Percentiles rank a stretch among this genome's conserved stretches.
These are phyloP conservation scores for Pristiophorus japonicus DNA, from an alignment of 2,113 vertebrate genomes.

Conservation along the genomic window DNA sequence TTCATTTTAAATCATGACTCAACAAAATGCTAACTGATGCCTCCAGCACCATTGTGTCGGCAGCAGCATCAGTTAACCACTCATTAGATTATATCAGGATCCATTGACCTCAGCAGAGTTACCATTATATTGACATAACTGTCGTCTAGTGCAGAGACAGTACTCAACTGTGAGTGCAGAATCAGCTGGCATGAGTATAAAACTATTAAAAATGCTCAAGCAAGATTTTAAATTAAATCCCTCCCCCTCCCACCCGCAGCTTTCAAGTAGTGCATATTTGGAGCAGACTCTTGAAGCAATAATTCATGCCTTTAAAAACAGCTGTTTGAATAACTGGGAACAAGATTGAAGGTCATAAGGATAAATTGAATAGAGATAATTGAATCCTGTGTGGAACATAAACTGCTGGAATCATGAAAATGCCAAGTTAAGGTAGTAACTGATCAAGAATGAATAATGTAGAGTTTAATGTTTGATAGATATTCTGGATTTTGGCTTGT, in stretches of 20 bases:
- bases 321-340: neutral
- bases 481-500: neutral
- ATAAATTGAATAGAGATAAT: neutral
- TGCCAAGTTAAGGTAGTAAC: neutral
- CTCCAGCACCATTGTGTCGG: neutral
- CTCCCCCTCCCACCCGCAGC: neutral
- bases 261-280: neutral
- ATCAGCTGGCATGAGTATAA: neutral
- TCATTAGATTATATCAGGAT: neutral
- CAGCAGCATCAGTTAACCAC: neutral
- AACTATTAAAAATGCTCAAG: neutral
- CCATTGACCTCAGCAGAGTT: neutral
- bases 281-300: neutral
- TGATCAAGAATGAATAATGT: neutral
- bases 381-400: constrained; percentile 10
- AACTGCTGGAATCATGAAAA: constrained; percentile 11
- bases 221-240: neutral
- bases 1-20: neutral
- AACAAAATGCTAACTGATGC: neutral
- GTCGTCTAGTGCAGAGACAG: neutral
- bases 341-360: neutral
- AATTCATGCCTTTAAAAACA: neutral
- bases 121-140: neutral
- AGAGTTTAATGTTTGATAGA: neutral
- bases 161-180: neutral